phyloP scores from a whole-genome alignment of 1,140 invertebrate genomes.

The Nasonia giraulti region DNA sequence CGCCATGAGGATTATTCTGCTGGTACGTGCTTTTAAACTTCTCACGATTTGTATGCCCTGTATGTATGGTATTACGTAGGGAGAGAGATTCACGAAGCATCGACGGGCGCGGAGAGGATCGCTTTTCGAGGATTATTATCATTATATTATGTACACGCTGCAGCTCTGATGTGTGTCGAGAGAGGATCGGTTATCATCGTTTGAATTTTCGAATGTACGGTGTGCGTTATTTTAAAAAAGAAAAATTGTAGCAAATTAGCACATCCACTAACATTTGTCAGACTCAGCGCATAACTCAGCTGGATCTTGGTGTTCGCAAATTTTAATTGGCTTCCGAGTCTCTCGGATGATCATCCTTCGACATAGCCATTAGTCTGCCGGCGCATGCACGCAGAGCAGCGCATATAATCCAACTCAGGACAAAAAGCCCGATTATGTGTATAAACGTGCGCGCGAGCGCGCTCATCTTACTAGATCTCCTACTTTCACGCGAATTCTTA shows the following conservation, averaged over 20 bases:
- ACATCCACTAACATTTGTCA: no score
- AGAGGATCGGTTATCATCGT: no score
- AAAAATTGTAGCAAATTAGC: no score
- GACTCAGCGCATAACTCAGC: neutral
- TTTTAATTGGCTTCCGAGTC: slow-evolving; percentile 36
- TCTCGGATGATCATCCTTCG: neutral
- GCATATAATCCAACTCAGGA: neutral
- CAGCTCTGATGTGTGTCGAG: no score
- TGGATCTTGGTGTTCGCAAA: neutral
- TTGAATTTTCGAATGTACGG: no score
- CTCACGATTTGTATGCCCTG: slow-evolving; percentile 3
- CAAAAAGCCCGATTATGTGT: slow-evolving; percentile 42
- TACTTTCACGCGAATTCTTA: slow-evolving; percentile 51
- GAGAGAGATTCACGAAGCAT: neutral
- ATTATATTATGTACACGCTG: no score
- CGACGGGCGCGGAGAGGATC: neutral
- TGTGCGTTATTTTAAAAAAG: no score
- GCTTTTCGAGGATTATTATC: neutral
- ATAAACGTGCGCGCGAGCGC: neutral
- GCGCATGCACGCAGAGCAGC: neutral
- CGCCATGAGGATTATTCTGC: slow-evolving; percentile 72
- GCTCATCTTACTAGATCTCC: slow-evolving; percentile 29
- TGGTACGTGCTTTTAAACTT: slow-evolving; percentile 64
- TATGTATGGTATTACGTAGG: neutral
- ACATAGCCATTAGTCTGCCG: slow-evolving; percentile 27